A percentile compares a stretch with the other conserved stretches of the same genome.
Evolutionary conservation across 1,140 invertebrate species (phyloP).

Genomic region (Drosophila ohnishii): DNA sequence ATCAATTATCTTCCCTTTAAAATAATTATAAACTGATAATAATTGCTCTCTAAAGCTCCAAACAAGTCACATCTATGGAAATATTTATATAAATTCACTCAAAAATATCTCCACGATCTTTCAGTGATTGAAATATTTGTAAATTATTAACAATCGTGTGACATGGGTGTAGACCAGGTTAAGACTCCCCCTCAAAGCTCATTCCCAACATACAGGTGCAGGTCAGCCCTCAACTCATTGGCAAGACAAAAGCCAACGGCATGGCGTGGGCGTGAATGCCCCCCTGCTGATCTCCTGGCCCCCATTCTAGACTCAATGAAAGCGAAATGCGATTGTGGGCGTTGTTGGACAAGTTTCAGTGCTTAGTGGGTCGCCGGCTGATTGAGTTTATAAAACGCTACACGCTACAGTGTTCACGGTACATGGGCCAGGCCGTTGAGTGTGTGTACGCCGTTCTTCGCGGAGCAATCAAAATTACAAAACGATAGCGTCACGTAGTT

Average conservation of each 20-base stretch:
- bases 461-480: constrained; percentile 56
- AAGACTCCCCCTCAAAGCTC: background rate
- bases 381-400: constrained; percentile 47
- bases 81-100: too few relatives aligned
- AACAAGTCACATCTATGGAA: background rate
- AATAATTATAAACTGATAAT: background rate
- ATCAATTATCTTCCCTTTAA: background rate
- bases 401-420: constrained; percentile 9
- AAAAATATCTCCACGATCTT: background rate
- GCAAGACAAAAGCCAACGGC: constrained; percentile 30
- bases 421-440: constrained; percentile 16
- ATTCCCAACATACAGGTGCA: constrained; percentile 41
- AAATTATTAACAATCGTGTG: background rate
- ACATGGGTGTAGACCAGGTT: background rate
- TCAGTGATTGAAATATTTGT: constrained; percentile 2
- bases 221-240: constrained; percentile 27
- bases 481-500: constrained; percentile 76
- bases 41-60: too few relatives aligned
- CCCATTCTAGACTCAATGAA: constrained; percentile 28
- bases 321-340: constrained; percentile 50
- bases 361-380: constrained; percentile 58
- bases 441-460: constrained; percentile 32
- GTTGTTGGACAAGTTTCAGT: constrained; percentile 52
- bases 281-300: constrained; percentile 32
- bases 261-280: constrained; percentile 31